Conservation (phyloP, 1,140 invertebrate species). For the Drosophila arawakana region DNA sequence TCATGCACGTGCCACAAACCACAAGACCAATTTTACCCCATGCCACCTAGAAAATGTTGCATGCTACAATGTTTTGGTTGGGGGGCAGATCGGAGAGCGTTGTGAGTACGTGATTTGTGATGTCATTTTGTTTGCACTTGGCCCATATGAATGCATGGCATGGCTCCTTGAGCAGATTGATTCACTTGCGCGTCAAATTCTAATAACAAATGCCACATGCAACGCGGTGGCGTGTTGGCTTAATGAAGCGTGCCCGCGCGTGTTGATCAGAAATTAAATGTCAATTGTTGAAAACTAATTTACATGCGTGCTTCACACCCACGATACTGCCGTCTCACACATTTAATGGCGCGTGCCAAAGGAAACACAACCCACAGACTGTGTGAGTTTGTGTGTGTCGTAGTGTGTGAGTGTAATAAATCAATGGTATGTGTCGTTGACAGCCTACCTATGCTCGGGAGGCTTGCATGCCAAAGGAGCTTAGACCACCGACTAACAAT, state of each 20-base stretch:
- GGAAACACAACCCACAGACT: constrained; percentile 28
- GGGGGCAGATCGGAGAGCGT: constrained; percentile 10
- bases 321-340: constrained; percentile 13
- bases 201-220: constrained; percentile 76
- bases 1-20: constrained; percentile 40
- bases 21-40: neutral
- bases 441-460: constrained; percentile 59
- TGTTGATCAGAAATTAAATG: constrained; percentile 84
- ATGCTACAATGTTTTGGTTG: constrained; percentile 21
- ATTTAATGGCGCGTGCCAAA: constrained; percentile 72
- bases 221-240: constrained; percentile 76
- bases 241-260: constrained; percentile 76
- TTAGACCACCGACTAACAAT: constrained; percentile 4
- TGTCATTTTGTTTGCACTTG: constrained; percentile 70
- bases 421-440: constrained; percentile 65
- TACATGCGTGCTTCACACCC: constrained; percentile 40
- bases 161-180: constrained; percentile 29
- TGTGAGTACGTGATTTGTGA: constrained; percentile 74
- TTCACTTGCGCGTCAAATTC: constrained; percentile 42
- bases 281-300: constrained; percentile 83
- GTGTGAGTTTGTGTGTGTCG: neutral
- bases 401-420: constrained; percentile 45
- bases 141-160: constrained; percentile 26
- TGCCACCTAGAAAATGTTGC: neutral
- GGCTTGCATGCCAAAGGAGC: constrained; percentile 37